Evolutionary conservation across 1,140 invertebrate species (phyloP).

Genomic region (Bombus turneri): DNA sequence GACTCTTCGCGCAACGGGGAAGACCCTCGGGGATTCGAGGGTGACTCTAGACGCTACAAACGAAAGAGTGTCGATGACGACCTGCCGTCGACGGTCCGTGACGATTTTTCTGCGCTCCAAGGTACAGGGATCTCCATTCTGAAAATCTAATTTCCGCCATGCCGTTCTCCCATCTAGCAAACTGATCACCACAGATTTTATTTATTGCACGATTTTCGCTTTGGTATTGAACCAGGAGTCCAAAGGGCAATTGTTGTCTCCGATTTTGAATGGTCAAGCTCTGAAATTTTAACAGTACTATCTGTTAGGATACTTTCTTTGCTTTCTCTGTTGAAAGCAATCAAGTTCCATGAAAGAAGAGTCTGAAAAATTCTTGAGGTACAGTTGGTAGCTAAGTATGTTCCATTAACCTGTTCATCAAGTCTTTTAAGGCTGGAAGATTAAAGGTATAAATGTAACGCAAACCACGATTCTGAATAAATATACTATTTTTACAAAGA

Average conservation of each 20-base stretch:
- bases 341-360: not conserved
- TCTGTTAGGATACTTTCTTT: not conserved
- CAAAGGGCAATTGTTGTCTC: not conserved
- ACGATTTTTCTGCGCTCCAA: not conserved
- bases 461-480: too few relatives aligned
- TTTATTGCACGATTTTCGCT: constrained; percentile 37
- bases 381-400: not conserved
- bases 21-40: not conserved
- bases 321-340: constrained; percentile 16
- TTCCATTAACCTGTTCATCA: not conserved
- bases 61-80: constrained; percentile 42
- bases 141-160: not conserved
- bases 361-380: too few relatives aligned
- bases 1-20: not conserved
- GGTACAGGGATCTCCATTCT: not conserved
- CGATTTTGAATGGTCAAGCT: not conserved
- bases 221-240: not conserved
- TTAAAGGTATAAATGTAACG: too few relatives aligned
- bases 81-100: constrained; percentile 74
- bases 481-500: too few relatives aligned
- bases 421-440: not conserved
- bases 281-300: not conserved
- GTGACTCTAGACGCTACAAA: constrained; percentile 15
- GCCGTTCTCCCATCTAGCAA: not conserved
- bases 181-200: not conserved